A percentile compares a stretch with the other conserved stretches of the same genome.
Evolutionary conservation across 2,797 vertebrate genomes (phyloP).

Genomic region (Anolis apletophallus): DNA sequence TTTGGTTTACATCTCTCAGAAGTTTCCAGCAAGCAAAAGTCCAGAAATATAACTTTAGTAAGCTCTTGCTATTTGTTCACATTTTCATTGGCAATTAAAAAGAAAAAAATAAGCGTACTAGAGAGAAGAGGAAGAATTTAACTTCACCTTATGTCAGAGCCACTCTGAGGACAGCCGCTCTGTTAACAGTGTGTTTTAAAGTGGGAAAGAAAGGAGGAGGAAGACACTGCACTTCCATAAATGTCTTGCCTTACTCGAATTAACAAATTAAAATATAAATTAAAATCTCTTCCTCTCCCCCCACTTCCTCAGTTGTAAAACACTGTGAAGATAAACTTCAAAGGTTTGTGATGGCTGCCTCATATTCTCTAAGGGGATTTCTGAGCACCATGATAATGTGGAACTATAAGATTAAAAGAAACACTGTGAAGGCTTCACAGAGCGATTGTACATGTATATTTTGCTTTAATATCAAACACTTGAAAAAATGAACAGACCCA

Average conservation of each 20-base stretch:
- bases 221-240: slow-evolving; percentile 31
- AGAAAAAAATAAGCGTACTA: slow-evolving; percentile 11
- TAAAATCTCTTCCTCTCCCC: slow-evolving; percentile 7
- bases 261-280: slow-evolving; percentile 64
- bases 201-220: neutral
- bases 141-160: slow-evolving; percentile 33
- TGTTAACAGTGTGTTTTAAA: slow-evolving; percentile 33
- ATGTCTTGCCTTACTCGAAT: slow-evolving; percentile 44
- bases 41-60: slow-evolving; percentile 26
- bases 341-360: slow-evolving; percentile 37
- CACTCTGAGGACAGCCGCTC: slow-evolving; percentile 15
- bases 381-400: neutral
- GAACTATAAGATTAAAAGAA: slow-evolving; percentile 42
- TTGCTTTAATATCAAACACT: slow-evolving; percentile 43
- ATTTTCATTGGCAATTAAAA: slow-evolving; percentile 25
- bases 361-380: slow-evolving; percentile 40
- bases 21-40: too few relatives aligned
- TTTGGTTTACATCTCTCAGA: too few relatives aligned
- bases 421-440: slow-evolving; percentile 11
- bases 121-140: slow-evolving; percentile 41
- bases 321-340: slow-evolving; percentile 53
- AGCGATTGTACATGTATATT: slow-evolving; percentile 32
- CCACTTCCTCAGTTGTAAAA: slow-evolving; percentile 41
- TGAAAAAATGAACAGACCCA: slow-evolving; percentile 19
- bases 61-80: neutral